Percentiles rank a stretch among this genome's conserved stretches.
phyloP scores from a whole-genome alignment of 2,888 invertebrate species.

The Cosmia pyralina region DNA sequence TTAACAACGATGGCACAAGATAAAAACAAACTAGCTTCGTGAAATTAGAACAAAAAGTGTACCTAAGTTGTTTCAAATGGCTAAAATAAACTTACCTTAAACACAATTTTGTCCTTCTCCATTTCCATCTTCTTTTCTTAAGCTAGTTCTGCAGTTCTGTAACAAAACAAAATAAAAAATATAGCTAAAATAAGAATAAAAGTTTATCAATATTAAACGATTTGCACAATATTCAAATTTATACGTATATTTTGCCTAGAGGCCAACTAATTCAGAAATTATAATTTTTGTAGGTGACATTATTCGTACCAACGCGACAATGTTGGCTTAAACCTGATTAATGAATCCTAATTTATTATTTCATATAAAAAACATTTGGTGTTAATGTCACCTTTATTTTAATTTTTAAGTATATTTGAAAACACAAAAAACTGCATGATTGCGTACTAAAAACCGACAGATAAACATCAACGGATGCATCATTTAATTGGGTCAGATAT shows the following conservation, averaged over 20 bases:
- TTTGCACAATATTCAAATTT: background rate
- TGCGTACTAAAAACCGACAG: conserved; percentile 3
- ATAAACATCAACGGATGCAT: conserved; percentile 26
- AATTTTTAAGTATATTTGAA: conserved; percentile 12
- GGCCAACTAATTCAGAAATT: background rate
- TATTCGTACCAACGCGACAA: background rate
- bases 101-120: conserved; percentile 87
- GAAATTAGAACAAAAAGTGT: conserved; percentile 33
- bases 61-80: background rate
- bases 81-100: conserved; percentile 78
- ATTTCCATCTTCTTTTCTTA: conserved; percentile 66
- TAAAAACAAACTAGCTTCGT: conserved; percentile 32
- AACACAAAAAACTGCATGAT: conserved; percentile 27
- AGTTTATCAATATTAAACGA: background rate
- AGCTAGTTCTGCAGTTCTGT: conserved; percentile 58
- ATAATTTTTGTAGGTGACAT: background rate
- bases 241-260: background rate
- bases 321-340: background rate
- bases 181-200: background rate
- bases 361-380: background rate
- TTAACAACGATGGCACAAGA: conserved; percentile 36
- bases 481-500: conserved; percentile 22
- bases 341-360: background rate
- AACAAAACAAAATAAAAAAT: conserved; percentile 38
- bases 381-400: background rate